Evolutionary conservation across 2,797 vertebrate species (phyloP).

Genomic region (Taenioides sp.): DNA sequence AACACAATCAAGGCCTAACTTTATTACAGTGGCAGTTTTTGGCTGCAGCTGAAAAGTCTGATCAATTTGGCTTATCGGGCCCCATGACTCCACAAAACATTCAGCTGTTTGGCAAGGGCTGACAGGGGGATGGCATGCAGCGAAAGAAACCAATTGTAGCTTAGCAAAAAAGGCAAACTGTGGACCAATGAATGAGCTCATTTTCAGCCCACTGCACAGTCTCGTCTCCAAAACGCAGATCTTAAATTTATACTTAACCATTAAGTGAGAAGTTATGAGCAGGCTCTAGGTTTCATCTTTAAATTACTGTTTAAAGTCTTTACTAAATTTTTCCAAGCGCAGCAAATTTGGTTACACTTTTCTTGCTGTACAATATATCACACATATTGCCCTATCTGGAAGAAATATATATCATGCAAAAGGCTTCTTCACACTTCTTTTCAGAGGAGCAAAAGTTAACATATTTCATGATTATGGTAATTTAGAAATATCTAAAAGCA

Average conservation of each 20-base stretch:
- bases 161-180: conserved; percentile 51
- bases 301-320: conserved; percentile 45
- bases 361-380: not conserved
- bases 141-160: conserved; percentile 59
- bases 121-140: conserved; percentile 44
- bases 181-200: conserved; percentile 64
- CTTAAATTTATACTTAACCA: conserved; percentile 47
- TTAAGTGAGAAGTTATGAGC: conserved; percentile 40
- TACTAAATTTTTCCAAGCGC: conserved; percentile 1
- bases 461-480: too few relatives aligned
- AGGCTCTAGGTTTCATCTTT: conserved; percentile 30
- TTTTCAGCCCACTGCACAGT: conserved; percentile 59
- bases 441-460: too few relatives aligned
- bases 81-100: conserved; percentile 70
- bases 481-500: too few relatives aligned
- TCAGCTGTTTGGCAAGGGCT: conserved; percentile 69
- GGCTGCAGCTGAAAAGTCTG: conserved; percentile 66
- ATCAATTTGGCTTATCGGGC: conserved; percentile 62
- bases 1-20: conserved; percentile 69
- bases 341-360: conserved; percentile 4
- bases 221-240: conserved; percentile 49
- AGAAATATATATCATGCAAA: not conserved
- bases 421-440: not conserved
- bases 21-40: conserved; percentile 69
- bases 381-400: not conserved